Evolutionary conservation across 2,797 vertebrate genomes (phyloP).

Genomic region (Lemur catta): DNA sequence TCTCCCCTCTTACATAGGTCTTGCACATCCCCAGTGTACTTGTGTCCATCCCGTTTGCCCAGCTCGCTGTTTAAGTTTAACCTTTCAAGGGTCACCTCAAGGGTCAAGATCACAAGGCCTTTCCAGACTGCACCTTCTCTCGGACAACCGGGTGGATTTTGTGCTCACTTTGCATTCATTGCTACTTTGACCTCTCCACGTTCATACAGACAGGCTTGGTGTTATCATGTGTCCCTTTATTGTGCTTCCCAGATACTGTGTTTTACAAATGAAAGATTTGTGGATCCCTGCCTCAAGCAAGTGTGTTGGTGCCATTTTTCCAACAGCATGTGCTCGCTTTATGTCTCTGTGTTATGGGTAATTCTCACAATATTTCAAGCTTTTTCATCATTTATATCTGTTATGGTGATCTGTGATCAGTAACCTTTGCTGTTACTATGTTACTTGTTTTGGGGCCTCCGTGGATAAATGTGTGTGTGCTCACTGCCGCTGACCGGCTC

Average conservation of each 20-base stretch:
- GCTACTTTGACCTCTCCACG: neutral
- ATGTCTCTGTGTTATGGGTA: neutral
- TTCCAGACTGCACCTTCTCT: neutral
- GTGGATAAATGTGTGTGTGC: neutral
- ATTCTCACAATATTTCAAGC: neutral
- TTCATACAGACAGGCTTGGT: neutral
- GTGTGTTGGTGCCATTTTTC: neutral
- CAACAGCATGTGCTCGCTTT: neutral
- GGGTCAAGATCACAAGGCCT: neutral
- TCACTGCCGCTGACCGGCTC: neutral
- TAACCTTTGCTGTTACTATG: neutral
- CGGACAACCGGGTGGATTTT: accelerated
- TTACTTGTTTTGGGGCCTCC: neutral
- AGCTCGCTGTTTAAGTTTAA: neutral
- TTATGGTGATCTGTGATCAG: neutral
- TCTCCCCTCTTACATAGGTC: neutral
- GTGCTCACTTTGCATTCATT: neutral
- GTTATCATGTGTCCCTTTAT: neutral
- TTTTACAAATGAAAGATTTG: neutral
- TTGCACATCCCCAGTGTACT: neutral
- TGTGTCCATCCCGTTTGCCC: neutral
- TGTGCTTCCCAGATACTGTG: neutral
- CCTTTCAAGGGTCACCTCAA: neutral
- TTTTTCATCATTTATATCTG: neutral
- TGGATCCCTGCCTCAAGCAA: no score